Base-by-base conservation (phyloP, 2,888 invertebrate genomes). In the Brachyptera risi region DNA sequence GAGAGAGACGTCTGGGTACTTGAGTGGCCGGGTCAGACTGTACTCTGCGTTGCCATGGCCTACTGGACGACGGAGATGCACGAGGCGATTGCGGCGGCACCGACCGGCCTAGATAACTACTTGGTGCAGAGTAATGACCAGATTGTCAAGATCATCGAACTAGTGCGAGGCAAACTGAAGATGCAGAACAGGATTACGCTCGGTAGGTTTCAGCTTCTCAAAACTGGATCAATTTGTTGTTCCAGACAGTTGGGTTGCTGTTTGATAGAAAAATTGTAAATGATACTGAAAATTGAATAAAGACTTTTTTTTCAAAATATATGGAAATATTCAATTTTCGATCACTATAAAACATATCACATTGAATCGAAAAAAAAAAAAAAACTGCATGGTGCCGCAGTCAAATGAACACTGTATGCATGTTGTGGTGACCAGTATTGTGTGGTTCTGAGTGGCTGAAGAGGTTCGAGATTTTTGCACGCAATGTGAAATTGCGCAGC, bases 61-160 rank as follows among this genome's bases (percentile, higher is more conserved):
- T 94, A 86, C 72, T 96, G 96, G 96, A 96, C 96, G 0, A 78
- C 82, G 0, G 90, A 93, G 73, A 88, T 95, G n/a, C 90, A 92
- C 1, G 82, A 85, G 59, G 86, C 90, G 1, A 88, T 96, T 63
- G 74, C 80, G 21, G 76, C 79, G 3, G 83, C 78, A 11, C 69
- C 82, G 0, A 71, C 76, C 47, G 82, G 80, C 50, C 77, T 87
- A 79, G 74, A 76, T 64, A 71, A 77, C 0, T 94, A 91, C 72
- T 79, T 90, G 68, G 78, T 83, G 19, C 79, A 83, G 63, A 90
- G 89, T 71, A 90, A 89, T 67, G 70, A 71, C 21, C 92, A 95
- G 75, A 90, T 95, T 65, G 83, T 84, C 23, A 86, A 88, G 69
- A 88, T 94, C 68, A 92, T 96, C 0, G 85, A 87, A 68, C 78